A percentile compares a stretch with the other conserved stretches of the same genome.
Evolutionary conservation across 2,113 vertebrate genomes (phyloP).

Genomic region (Scytalopus superciliaris): DNA sequence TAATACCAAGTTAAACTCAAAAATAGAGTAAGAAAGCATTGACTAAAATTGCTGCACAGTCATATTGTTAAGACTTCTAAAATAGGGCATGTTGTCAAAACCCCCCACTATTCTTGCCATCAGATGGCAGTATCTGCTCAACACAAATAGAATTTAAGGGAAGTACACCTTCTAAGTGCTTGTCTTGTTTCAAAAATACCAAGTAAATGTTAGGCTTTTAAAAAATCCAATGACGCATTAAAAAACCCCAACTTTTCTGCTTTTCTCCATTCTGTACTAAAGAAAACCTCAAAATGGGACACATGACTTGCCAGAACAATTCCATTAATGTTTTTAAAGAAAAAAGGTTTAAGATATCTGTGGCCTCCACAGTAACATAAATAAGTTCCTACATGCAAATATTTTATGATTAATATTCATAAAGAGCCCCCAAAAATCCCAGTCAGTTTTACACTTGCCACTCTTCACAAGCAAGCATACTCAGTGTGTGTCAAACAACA

Average conservation of each 20-base stretch:
- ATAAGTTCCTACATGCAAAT: not conserved
- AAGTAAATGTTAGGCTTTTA: not conserved
- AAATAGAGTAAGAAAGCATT: not conserved
- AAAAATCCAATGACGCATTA: not conserved
- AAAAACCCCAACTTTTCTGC: not conserved
- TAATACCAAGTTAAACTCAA: not conserved
- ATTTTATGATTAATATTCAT: not conserved
- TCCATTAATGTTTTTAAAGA: not conserved
- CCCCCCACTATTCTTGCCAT: not conserved
- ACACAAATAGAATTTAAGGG: not conserved
- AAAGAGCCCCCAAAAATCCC: accelerated
- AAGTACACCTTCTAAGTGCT: not conserved
- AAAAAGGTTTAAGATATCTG: not conserved
- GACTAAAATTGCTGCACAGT: not conserved
- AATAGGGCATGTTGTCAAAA: not conserved
- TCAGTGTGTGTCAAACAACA: not conserved
- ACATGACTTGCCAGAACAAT: not conserved
- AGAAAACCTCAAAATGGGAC: not conserved
- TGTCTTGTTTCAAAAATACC: not conserved
- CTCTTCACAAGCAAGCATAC: not conserved
- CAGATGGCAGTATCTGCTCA: slow-evolving; percentile 23
- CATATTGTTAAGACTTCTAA: not conserved
- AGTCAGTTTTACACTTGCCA: not conserved
- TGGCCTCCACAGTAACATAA: not conserved
- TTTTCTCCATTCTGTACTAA: not conserved